phyloP scores from a whole-genome alignment of 2,797 vertebrate genomes.

The Characodon lateralis region DNA sequence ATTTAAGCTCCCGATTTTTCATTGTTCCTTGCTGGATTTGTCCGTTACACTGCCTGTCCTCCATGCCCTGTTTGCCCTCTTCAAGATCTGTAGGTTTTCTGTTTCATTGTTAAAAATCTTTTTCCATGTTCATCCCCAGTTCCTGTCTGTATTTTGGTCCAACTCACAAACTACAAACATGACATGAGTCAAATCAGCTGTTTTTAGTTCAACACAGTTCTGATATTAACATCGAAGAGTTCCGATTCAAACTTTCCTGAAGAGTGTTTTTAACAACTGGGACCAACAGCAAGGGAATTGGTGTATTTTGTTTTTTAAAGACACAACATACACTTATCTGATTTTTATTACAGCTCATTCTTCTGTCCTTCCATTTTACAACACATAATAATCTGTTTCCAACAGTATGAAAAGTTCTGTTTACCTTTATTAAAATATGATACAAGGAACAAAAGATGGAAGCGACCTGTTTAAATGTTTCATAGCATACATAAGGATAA shows the following conservation, averaged over 20 bases:
- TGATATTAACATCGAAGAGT: background rate
- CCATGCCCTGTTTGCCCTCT: too few species aligned
- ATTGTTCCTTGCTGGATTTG: too few species aligned
- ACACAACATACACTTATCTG: background rate
- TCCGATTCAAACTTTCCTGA: background rate
- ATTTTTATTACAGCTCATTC: background rate
- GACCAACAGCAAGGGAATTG: background rate
- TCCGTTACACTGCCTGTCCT: too few species aligned
- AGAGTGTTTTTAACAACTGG: background rate
- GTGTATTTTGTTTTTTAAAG: background rate
- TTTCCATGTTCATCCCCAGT: too few species aligned
- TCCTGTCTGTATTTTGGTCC: too few species aligned
- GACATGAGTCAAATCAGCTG: background rate
- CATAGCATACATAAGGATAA: conserved; percentile 1
- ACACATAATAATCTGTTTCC: background rate
- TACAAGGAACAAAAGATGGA: conserved; percentile 19
- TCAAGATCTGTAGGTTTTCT: too few species aligned
- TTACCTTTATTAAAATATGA: conserved; percentile 49
- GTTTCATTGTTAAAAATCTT: too few species aligned
- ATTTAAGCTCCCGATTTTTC: too few species aligned
- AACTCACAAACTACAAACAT: too few species aligned
- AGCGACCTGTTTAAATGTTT: conserved; percentile 22
- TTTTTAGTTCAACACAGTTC: background rate
- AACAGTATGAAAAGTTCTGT: conserved; percentile 1
- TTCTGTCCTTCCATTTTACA: background rate